A percentile compares a stretch with the other conserved stretches of the same genome.
Evolutionary conservation across 2,888 invertebrate species (phyloP).

Genomic region (Pasiphila rectangulata): DNA sequence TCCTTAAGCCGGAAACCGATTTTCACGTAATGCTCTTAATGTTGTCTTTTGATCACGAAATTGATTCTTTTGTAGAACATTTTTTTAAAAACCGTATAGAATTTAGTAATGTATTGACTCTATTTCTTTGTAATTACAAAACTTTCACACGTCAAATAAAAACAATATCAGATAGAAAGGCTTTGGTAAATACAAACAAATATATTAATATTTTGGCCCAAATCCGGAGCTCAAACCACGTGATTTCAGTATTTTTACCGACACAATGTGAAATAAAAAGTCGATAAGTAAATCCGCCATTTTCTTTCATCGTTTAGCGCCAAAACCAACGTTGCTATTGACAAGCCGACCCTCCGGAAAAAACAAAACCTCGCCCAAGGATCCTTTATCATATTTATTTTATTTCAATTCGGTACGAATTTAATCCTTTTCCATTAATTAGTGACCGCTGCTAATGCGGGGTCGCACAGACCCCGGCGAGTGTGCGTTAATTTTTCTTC

Average conservation of each 20-base stretch:
- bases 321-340: conserved; percentile 54
- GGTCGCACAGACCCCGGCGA: conserved; percentile 51
- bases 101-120: too few species aligned
- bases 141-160: too few species aligned
- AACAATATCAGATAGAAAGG: too few species aligned
- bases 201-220: too few species aligned
- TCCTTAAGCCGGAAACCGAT: conserved; percentile 55
- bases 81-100: too few species aligned
- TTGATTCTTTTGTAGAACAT: too few species aligned
- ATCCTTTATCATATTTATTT: conserved; percentile 80
- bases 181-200: too few species aligned
- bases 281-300: conserved; percentile 9
- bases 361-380: conserved; percentile 48
- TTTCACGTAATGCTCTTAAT: conserved; percentile 50
- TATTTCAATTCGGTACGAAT: conserved; percentile 79
- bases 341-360: conserved; percentile 47
- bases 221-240: too few species aligned
- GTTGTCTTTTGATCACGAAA: conserved; percentile 31
- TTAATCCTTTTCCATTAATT: conserved; percentile 82
- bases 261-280: not conserved
- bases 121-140: too few species aligned
- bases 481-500: conserved; percentile 75
- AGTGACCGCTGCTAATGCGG: conserved; percentile 75
- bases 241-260: not conserved
- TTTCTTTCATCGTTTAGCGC: conserved; percentile 32